Evolutionary conservation across 1,140 invertebrate genomes (phyloP), one percentile per base, ranked within the genome.

Genomic region (Drosophila miranda): DNA sequence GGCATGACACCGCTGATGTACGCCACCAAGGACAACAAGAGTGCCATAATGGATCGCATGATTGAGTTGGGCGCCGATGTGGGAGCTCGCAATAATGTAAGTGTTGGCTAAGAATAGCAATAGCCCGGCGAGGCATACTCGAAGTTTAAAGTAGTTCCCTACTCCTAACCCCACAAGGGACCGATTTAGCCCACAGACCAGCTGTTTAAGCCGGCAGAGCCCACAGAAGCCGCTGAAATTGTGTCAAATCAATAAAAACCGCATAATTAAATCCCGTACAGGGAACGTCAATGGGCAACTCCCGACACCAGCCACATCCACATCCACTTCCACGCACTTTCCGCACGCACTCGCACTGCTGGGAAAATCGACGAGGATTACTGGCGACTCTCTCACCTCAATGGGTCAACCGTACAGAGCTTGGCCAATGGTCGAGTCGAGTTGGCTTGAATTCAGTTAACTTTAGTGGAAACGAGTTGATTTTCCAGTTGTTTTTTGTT

Each of bases 1-100:
- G 97, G 97, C 45, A 96, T 97, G 95, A 98, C 97, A 51, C 97
- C 98, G 3, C 92, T 99, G 67, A 99, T 99, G 97, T 96, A 96
- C 84, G 97, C 97, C 1, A 97, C 98, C 0, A 97, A 97, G 92
- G 98, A 99, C 90, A 99, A 98, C 91, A 94, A 96, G 74, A 95
- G 96, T 3, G 95, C 95, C 13, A 94, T 98, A 81, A 93, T 98
- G 50, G 98, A 99, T 91, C 93, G 96, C 51, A 94, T 99, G 91
- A 94, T 98, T 60, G 98, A 99, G 57, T 93, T 98, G 3, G 97
- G 97, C 16, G 95, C 95, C n/a, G 96, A 98, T 90, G 94, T 98
- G 45, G 95, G 97, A 63, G 96, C 96, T 19, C 94, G 95, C 75
- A 97, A 97, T 90, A 96, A 97, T 91, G 96, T 97, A 92, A 96